Conservation (phyloP, 2,113 vertebrate species). For the Hippocampus abdominalis region DNA sequence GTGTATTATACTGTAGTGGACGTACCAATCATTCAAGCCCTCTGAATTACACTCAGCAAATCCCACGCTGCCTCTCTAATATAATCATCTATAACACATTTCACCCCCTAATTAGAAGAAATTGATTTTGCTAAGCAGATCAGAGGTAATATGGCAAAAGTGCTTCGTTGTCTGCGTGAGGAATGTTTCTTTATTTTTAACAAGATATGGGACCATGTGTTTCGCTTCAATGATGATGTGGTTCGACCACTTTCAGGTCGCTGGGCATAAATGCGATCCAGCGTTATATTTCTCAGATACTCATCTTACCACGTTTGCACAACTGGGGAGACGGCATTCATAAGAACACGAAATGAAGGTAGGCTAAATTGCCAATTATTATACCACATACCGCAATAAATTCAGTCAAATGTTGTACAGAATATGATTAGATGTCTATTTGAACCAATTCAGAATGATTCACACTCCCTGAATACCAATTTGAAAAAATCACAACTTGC, state of each 20-base stretch:
- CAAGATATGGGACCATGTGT: slow-evolving; percentile 1
- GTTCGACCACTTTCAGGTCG: neutral
- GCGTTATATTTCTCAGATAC: neutral
- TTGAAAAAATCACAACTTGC: neutral
- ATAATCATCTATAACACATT: slow-evolving; percentile 19
- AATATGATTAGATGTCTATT: neutral
- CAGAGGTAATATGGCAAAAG: slow-evolving; percentile 10
- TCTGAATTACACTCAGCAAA: slow-evolving; percentile 3
- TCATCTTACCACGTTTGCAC: neutral
- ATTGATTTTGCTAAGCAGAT: slow-evolving; percentile 13
- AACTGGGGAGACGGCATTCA: neutral
- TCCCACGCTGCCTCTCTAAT: slow-evolving; percentile 8
- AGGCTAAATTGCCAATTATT: neutral
- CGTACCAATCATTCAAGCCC: neutral
- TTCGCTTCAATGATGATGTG: neutral
- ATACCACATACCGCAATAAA: neutral
- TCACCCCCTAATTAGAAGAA: slow-evolving; percentile 7
- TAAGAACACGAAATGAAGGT: neutral
- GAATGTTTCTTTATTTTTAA: slow-evolving; percentile 10
- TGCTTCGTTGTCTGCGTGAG: neutral
- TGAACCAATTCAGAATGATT: neutral
- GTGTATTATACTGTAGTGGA: neutral
- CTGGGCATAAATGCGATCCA: slow-evolving; percentile 1
- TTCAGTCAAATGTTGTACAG: neutral
- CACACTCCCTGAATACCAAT: neutral